Conservation (phyloP, 2,113 vertebrate species). For the Chamaea fasciata region DNA sequence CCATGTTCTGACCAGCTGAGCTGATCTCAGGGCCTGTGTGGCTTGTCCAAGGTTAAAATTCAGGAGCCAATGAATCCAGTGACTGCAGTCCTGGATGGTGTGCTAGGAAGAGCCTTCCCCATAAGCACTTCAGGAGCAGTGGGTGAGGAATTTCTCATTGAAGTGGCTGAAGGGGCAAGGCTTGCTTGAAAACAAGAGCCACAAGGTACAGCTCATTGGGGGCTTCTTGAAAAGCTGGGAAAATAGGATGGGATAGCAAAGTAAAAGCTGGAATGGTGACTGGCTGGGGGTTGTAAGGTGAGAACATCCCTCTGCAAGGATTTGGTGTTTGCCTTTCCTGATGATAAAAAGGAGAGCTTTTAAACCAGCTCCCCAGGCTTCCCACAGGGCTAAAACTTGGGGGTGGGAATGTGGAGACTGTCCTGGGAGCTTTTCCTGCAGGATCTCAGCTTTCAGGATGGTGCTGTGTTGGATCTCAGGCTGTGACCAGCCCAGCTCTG, state of each 20-base stretch:
- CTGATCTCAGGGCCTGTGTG: not conserved
- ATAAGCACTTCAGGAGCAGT: not conserved
- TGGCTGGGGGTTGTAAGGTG: not conserved
- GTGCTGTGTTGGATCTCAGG: not conserved
- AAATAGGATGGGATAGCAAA: not conserved
- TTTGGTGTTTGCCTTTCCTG: not conserved
- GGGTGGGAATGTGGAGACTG: not conserved
- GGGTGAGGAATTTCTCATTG: not conserved
- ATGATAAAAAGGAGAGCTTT: not conserved
- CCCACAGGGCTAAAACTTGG: not conserved
- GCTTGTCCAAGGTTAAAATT: not conserved
- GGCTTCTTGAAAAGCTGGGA: not conserved
- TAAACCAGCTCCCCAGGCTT: not conserved
- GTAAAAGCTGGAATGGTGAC: not conserved
- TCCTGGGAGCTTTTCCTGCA: not conserved
- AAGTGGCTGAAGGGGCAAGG: not conserved
- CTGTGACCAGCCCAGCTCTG: not conserved
- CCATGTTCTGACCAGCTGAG: not conserved
- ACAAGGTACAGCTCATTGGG: not conserved
- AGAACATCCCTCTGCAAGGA: not conserved
- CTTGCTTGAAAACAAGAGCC: not conserved
- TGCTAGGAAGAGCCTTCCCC: not conserved
- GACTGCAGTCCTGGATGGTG: not conserved
- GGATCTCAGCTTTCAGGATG: not conserved
- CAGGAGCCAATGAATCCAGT: not conserved